These are phyloP conservation scores for Crepidodera aurea DNA, from an alignment of 2,888 invertebrate species.

Conservation along the genomic window DNA sequence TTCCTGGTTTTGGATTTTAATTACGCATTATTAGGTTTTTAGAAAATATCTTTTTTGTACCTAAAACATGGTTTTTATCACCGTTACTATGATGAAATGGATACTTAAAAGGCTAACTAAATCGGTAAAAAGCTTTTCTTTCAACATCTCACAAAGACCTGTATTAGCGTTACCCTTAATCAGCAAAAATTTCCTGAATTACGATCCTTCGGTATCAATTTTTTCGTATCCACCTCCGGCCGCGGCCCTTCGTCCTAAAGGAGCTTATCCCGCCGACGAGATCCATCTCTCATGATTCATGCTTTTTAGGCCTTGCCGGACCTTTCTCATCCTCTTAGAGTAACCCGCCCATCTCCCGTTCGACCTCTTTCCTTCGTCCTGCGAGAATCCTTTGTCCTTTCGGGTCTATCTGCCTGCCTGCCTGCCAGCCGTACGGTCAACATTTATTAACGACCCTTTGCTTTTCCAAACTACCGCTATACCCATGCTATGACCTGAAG, in stretches of 20 bases:
- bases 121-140: no score
- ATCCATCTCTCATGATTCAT: constrained; percentile 60
- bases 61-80: no score
- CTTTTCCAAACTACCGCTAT: constrained; percentile 34
- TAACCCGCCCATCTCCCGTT: constrained; percentile 39
- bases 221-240: neutral
- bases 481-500: constrained; percentile 36
- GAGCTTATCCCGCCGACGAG: constrained; percentile 56
- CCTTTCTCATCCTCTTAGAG: constrained; percentile 54
- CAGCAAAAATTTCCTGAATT: no score
- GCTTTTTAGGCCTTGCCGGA: constrained; percentile 54
- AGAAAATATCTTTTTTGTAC: no score
- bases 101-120: no score
- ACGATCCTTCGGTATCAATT: no score
- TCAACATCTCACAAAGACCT: no score
- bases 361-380: constrained; percentile 41
- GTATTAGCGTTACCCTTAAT: no score
- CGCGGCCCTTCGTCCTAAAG: constrained; percentile 43
- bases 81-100: no score
- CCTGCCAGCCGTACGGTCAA: constrained; percentile 36
- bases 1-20: no score
- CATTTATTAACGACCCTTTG: constrained; percentile 42
- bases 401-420: constrained; percentile 28
- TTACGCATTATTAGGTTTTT: no score
- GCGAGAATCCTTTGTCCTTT: constrained; percentile 42